Percentiles rank a stretch among this genome's conserved stretches.
phyloP scores from a whole-genome alignment of 2,113 vertebrate species.

The Corythaixoides concolor region DNA sequence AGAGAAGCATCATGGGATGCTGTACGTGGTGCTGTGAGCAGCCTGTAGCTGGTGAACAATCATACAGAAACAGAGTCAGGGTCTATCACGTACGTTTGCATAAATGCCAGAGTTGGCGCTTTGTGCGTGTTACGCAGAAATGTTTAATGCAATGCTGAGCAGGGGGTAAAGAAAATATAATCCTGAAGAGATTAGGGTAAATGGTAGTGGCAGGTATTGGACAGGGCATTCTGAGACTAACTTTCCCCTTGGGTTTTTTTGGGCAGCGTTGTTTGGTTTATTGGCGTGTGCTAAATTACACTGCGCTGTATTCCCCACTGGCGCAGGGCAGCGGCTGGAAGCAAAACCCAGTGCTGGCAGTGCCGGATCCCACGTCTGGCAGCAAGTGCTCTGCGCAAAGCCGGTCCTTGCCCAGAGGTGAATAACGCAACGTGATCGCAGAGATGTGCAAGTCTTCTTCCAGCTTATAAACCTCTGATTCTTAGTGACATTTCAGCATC shows the following conservation, averaged over 20 bases:
- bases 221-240: not conserved
- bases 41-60: not conserved
- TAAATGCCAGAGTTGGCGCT: not conserved
- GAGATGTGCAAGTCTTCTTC: not conserved
- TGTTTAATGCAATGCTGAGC: not conserved
- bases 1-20: not conserved
- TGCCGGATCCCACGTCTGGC: fast-evolving
- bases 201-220: not conserved
- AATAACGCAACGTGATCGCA: not conserved
- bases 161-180: not conserved
- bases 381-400: fast-evolving
- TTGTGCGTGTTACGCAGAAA: not conserved
- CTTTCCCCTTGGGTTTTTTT: fast-evolving
- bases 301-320: not conserved
- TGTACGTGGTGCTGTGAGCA: not conserved
- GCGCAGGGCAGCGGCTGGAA: not conserved
- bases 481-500: not conserved
- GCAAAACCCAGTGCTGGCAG: not conserved
- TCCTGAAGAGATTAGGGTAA: not conserved
- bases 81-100: not conserved
- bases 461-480: not conserved
- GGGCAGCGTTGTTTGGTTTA: not conserved
- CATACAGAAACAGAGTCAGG: not conserved
- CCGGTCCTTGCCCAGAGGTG: not conserved
- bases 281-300: not conserved